Base-by-base conservation (phyloP, 2,797 vertebrate genomes). In the Sebastes taczanowskii region DNA sequence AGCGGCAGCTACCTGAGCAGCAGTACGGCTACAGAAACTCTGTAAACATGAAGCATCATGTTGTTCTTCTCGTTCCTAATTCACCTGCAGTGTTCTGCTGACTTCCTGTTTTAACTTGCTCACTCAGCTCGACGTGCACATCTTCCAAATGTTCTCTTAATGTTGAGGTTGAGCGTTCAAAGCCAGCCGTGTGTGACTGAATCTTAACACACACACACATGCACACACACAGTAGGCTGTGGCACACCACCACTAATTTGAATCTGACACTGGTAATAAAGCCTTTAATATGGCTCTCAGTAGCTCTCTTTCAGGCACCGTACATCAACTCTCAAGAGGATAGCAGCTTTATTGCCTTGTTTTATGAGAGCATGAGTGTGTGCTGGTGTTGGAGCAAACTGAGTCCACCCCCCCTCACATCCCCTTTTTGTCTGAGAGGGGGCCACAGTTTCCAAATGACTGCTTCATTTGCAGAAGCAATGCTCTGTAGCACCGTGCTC, bases 251-350 rank as follows among this genome's bases (percentile, higher is more conserved):
- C 61, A 74, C 89, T 91, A 82, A 90, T 92, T 89, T 88, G 86
- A 92, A 90, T 91, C 86, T 86, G 83, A 92, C 89, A 86, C 77
- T 56, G 63, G 87, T 90, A 90, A 93, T 92, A 91, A 93, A 93
- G 89, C 77, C 86, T 88, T 89, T 88, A 90, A 91, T 88, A 89
- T 74, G 59, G 72, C 85, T 87, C 80, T 90, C 83, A 72, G 87
- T 77, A 86, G 80, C 80, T 71, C 82, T 83, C 77, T 87, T 86
- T 83, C 77, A 77, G 74, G 84, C 84, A 84, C 83, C 67, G 80
- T 84, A 82, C 82, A 91, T 89, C 89, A 88, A 87, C 70, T 91
- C 91, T 93, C 91, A 80, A 88, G 88, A 89, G 91, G 86, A 73
- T 75, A 83, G 81, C 85, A 91, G 81, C 82, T 91, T 92, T 90